These are phyloP conservation scores for Pholis gunnellus DNA, from an alignment of 2,113 vertebrate genomes.

Conservation along the genomic window DNA sequence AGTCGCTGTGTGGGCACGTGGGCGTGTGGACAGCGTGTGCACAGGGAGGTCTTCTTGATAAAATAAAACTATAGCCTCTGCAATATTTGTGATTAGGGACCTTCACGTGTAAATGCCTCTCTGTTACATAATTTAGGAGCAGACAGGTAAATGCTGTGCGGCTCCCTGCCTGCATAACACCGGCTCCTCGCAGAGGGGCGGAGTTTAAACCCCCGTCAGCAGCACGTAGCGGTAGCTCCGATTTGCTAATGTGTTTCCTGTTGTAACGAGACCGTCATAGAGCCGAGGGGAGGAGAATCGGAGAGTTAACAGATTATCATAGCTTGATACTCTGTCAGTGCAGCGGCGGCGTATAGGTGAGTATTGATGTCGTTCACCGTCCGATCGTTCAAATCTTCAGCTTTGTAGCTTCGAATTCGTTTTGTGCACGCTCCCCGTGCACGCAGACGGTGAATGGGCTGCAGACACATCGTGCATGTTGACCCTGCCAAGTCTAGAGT, in stretches of 20 bases:
- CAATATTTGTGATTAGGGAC: neutral
- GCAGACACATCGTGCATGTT: neutral
- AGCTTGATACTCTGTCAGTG: conserved; percentile 6
- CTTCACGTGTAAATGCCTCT: neutral
- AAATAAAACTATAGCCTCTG: neutral
- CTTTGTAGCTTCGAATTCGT: neutral
- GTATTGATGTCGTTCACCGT: neutral
- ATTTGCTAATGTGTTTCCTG: neutral
- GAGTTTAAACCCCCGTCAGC: conserved; percentile 13
- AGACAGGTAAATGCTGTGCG: neutral
- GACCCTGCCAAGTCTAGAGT: neutral
- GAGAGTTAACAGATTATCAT: conserved; percentile 6
- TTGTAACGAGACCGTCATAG: neutral
- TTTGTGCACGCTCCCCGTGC: neutral
- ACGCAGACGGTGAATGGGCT: neutral
- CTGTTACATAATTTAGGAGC: neutral
- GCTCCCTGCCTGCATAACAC: neutral
- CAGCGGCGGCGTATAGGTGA: conserved; percentile 31
- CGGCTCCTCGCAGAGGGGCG: conserved; percentile 46
- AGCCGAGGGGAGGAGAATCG: neutral
- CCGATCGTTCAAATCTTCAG: neutral
- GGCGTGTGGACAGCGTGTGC: neutral
- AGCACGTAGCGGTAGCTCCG: neutral
- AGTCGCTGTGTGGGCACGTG: neutral
- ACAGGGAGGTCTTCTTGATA: neutral